A percentile compares a stretch with the other conserved stretches of the same genome.
phyloP scores from a whole-genome alignment of 2,888 invertebrate genomes.

The Mantis religiosa region DNA sequence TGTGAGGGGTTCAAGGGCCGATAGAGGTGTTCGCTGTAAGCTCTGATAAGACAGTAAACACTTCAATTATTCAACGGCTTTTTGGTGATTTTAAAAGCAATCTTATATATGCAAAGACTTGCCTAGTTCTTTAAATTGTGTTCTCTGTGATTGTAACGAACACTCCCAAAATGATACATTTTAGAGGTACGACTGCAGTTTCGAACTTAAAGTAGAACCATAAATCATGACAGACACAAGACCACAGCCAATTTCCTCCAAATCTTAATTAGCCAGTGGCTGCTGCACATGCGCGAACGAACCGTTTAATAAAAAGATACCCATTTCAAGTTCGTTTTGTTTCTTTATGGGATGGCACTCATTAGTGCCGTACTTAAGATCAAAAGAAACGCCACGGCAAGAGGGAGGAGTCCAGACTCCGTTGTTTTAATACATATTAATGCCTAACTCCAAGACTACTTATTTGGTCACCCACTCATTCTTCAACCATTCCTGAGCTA shows the following conservation, averaged over 20 bases:
- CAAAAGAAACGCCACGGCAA: background rate
- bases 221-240: background rate
- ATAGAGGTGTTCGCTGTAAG: no score
- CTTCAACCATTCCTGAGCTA: background rate
- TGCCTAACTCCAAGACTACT: background rate
- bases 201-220: background rate
- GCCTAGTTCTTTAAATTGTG: background rate
- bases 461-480: background rate
- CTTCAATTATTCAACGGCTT: no score
- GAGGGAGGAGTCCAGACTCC: background rate
- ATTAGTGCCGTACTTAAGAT: background rate
- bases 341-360: background rate
- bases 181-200: background rate
- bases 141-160: background rate
- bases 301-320: background rate
- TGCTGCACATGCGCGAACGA: background rate
- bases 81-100: no score
- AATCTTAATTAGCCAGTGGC: conserved; percentile 6
- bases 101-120: no score
- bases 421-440: conserved; percentile 14
- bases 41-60: no score
- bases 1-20: no score
- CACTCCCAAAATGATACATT: background rate
- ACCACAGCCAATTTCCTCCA: background rate
- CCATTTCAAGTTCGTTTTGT: background rate